A percentile compares a stretch with the other conserved stretches of the same genome.
phyloP scores from a whole-genome alignment of 2,113 vertebrate species.

The Corapipo altera region DNA sequence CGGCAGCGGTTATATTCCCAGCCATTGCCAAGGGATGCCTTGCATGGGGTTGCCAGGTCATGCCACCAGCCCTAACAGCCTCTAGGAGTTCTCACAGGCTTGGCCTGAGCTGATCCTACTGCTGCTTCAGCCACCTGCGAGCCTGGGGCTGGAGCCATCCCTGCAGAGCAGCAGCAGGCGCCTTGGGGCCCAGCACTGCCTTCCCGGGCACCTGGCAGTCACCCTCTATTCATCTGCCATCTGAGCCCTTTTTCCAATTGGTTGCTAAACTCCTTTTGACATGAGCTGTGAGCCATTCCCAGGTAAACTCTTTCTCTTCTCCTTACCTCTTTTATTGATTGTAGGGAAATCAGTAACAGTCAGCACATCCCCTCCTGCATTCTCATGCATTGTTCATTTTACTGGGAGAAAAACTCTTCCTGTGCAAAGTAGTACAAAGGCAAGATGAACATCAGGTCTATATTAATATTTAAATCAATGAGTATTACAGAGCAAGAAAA shows the following conservation, averaged over 20 bases:
- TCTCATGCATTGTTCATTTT: background rate
- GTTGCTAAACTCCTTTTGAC: background rate
- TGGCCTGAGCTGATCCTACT: background rate
- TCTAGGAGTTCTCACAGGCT: background rate
- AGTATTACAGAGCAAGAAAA: constrained; percentile 31
- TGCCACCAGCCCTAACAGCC: rapidly evolving
- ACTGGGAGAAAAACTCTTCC: background rate
- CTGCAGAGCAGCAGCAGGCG: background rate
- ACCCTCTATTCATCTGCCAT: background rate
- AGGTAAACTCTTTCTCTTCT: background rate
- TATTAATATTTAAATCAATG: constrained; percentile 29
- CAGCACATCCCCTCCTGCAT: background rate
- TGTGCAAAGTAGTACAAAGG: constrained; percentile 18
- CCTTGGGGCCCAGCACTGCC: rapidly evolving
- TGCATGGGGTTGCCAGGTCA: rapidly evolving
- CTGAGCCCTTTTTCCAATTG: background rate
- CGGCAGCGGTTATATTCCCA: background rate
- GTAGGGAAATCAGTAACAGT: background rate
- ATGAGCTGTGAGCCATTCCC: background rate
- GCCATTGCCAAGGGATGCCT: rapidly evolving
- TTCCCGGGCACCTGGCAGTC: rapidly evolving
- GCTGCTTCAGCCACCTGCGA: background rate
- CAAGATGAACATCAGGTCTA: constrained; percentile 6
- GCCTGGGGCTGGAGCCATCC: background rate
- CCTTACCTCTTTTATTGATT: background rate